Evolutionary conservation across 1,140 invertebrate species (phyloP).

Genomic region (Venustaconcha ellipsiformis): DNA sequence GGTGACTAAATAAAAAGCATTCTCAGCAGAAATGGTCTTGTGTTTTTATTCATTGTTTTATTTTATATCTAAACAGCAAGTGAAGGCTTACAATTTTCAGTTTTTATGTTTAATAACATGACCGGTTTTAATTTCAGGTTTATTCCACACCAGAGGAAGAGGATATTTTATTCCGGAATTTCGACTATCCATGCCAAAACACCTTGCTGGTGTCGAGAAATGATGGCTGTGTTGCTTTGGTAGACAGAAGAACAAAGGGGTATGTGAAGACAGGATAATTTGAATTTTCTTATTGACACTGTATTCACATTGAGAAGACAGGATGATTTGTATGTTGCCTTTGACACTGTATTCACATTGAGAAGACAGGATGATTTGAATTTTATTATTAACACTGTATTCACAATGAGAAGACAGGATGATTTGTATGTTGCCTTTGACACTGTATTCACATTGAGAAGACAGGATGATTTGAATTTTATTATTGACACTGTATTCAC

Average conservation of each 20-base stretch:
- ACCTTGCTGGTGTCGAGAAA: conserved; percentile 52
- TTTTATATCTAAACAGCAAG: no score
- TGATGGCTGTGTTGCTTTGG: conserved; percentile 51
- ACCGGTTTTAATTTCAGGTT: conserved; percentile 31
- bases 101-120: neutral
- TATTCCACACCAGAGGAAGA: conserved; percentile 51
- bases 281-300: neutral
- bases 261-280: conserved; percentile 21
- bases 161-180: conserved; percentile 50
- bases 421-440: neutral
- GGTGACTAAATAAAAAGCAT: no score
- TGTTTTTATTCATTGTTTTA: no score
- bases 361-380: no score
- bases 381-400: neutral
- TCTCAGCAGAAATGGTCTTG: no score
- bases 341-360: neutral
- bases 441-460: no score
- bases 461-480: no score
- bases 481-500: neutral
- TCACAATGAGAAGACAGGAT: no score
- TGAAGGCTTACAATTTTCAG: neutral
- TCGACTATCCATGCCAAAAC: conserved; percentile 48
- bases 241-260: conserved; percentile 53
- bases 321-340: no score
- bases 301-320: no score